These are phyloP conservation scores for Urophycis tenuis DNA, from an alignment of 2,797 vertebrate species.

Conservation along the genomic window DNA sequence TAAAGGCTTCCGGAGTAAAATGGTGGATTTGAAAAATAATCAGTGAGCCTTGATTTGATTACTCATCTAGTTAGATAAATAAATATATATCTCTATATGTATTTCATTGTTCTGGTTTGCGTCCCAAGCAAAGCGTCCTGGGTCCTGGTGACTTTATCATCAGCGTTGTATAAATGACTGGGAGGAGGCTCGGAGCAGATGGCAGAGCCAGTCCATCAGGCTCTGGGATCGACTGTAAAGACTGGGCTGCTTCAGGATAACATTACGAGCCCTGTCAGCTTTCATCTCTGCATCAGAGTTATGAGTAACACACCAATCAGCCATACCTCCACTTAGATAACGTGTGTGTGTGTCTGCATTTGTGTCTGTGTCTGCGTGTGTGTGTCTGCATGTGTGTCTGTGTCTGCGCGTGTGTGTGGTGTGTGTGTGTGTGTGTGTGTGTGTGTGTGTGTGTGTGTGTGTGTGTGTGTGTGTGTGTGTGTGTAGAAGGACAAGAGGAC, in stretches of 20 bases:
- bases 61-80: too few relatives aligned
- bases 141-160: too few relatives aligned
- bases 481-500: neutral
- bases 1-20: neutral
- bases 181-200: neutral
- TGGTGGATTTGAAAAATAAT: neutral
- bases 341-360: too few relatives aligned
- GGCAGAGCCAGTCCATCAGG: constrained; percentile 26
- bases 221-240: constrained; percentile 31
- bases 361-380: too few relatives aligned
- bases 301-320: constrained; percentile 8
- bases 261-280: constrained; percentile 40
- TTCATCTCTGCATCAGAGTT: constrained; percentile 18
- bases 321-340: constrained; percentile 31
- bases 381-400: too few relatives aligned
- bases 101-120: too few relatives aligned
- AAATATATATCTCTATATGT: too few relatives aligned
- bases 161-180: neutral
- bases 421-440: too few relatives aligned
- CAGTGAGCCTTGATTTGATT: neutral
- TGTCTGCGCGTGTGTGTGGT: too few relatives aligned
- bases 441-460: too few relatives aligned
- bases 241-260: constrained; percentile 30
- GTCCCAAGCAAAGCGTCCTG: too few relatives aligned
- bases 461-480: too few relatives aligned